A percentile compares a stretch with the other conserved stretches of the same genome.
Conservation (phyloP, 2,113 vertebrate species). For the Silurus glanis region DNA sequence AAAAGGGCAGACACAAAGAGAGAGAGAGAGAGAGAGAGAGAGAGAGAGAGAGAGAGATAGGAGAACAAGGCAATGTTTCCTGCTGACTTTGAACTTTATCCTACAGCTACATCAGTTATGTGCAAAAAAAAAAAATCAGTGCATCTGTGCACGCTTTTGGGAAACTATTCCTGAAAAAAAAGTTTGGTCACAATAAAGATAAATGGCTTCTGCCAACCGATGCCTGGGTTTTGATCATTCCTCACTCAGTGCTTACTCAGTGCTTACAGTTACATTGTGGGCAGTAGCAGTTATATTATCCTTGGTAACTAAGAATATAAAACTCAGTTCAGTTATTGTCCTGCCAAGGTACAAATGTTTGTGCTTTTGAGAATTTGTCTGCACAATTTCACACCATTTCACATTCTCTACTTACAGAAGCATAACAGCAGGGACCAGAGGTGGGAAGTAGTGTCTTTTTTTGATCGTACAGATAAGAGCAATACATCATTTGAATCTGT, state of each 20-base stretch:
- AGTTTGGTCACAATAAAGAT: background rate
- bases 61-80: background rate
- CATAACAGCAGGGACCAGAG: background rate
- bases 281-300: background rate
- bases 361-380: slow-evolving; percentile 14
- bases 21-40: background rate
- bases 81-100: slow-evolving; percentile 11
- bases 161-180: background rate
- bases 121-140: background rate
- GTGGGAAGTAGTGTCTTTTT: too few relatives aligned
- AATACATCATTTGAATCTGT: too few relatives aligned
- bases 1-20: background rate
- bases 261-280: background rate
- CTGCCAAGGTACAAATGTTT: background rate
- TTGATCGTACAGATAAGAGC: too few relatives aligned
- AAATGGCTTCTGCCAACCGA: background rate
- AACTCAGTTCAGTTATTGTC: background rate
- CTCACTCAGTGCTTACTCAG: background rate
- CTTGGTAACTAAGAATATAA: background rate
- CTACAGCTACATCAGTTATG: background rate
- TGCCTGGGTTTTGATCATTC: background rate
- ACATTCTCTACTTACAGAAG: background rate
- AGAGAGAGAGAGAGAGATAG: background rate
- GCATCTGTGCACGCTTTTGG: background rate
- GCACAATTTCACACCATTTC: background rate